Evolutionary conservation across 2,888 invertebrate species (phyloP), one percentile per base, ranked within the genome.

Genomic region (Drosophila sordidula): DNA sequence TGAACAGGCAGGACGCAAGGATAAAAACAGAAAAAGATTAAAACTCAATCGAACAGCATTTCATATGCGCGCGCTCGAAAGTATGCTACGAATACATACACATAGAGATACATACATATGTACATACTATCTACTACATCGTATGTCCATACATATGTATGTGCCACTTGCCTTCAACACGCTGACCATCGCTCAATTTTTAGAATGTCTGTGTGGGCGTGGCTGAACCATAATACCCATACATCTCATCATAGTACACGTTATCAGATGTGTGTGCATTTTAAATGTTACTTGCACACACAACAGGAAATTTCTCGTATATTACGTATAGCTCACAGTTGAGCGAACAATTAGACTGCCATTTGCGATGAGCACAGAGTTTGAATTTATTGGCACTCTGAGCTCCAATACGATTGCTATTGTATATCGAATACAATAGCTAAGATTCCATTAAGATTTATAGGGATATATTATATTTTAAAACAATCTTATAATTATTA

Each of bases 41-140:
- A 62, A 64, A 50, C 42, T 44, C 58, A 70, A 74, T 41, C 29
- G 54, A 42, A 58, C 55, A 57, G 57, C 46, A 47, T 57, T 68
- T 54, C 55, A 64, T 45, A 63, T 45, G 42, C 3, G 6, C 12
- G 50, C 57, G 49, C 75, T 61, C 41, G 22, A 62, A 75, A 69
- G 72, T 86, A 70, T 86, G 80, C 83, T 75, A 72, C 25, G 32
- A 42, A 50, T 26, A 14, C 49, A 22, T 50, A 14, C 47, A 25
- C 22, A 22, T 34, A 34, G 12, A 29, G 29, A 29, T 29, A 16
- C n/a, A 29, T 29, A 16, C n/a, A 14, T 9, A 32, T 3, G n/a
- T 14, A 16, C 25, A 41, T 0, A 14, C n/a, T n/a, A n/a, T n/a
- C n/a, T n/a, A n/a, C n/a, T n/a, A n/a, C n/a, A n/a, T n/a, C n/a